phyloP scores from a whole-genome alignment of 2,888 invertebrate genomes.

The Holacanthella duospinosa region DNA sequence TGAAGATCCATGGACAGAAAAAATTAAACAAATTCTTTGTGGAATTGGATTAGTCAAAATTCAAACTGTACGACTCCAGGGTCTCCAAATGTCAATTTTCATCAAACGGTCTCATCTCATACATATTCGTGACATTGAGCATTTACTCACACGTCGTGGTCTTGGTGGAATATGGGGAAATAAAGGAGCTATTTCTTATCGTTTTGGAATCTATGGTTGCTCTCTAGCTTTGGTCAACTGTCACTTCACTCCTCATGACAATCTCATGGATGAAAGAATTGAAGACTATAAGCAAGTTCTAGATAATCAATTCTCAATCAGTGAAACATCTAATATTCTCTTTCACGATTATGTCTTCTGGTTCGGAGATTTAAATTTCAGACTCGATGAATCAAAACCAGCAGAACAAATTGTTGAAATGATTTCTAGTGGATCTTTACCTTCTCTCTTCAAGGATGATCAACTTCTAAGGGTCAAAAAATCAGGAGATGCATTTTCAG shows the following conservation, averaged over 20 bases:
- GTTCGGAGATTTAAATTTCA: slow-evolving; percentile 84
- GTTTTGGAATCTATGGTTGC: slow-evolving; percentile 77
- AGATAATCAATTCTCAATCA: slow-evolving; percentile 62
- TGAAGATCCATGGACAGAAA: slow-evolving; percentile 69
- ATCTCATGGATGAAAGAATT: slow-evolving; percentile 69
- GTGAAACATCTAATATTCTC: slow-evolving; percentile 69
- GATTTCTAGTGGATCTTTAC: slow-evolving; percentile 55
- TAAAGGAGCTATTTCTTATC: slow-evolving; percentile 83
- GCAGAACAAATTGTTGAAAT: slow-evolving; percentile 57
- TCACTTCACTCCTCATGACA: slow-evolving; percentile 82
- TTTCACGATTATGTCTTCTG: slow-evolving; percentile 91
- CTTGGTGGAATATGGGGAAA: slow-evolving; percentile 91
- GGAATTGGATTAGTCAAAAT: slow-evolving; percentile 51
- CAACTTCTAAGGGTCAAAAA: slow-evolving; percentile 61
- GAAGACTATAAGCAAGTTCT: slow-evolving; percentile 79
- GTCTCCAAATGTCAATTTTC: slow-evolving; percentile 67
- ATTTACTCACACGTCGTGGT: slow-evolving; percentile 79
- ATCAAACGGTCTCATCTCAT: slow-evolving; percentile 65
- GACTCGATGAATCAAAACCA: slow-evolving; percentile 55
- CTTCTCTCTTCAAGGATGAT: slow-evolving; percentile 60
- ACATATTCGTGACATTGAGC: slow-evolving; percentile 73
- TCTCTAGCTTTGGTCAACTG: slow-evolving; percentile 79
- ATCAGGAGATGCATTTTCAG: slow-evolving; percentile 68
- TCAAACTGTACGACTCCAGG: slow-evolving; percentile 71
- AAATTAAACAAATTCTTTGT: slow-evolving; percentile 29